Conservation (phyloP, 2,797 vertebrate species). For the Alcedo atthis region DNA sequence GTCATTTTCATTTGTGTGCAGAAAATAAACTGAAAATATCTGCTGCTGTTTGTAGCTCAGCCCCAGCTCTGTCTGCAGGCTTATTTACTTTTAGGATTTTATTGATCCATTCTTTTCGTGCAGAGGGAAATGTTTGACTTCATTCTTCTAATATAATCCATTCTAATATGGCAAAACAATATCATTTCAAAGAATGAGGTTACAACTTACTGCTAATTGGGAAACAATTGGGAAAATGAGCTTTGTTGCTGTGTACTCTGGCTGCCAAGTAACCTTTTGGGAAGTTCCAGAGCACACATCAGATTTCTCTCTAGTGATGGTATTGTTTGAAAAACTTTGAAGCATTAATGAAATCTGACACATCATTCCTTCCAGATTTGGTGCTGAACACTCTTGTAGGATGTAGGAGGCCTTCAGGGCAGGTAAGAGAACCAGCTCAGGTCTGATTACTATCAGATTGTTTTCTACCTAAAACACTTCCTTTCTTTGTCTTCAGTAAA, state of each 20-base stretch:
- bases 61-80: neutral
- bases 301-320: neutral
- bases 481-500: neutral
- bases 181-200: neutral
- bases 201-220: neutral
- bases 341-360: neutral
- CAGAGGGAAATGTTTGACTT: neutral
- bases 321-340: neutral
- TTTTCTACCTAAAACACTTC: neutral
- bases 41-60: neutral
- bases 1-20: neutral
- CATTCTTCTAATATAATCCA: neutral
- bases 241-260: neutral
- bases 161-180: neutral
- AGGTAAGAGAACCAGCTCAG: neutral
- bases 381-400: neutral
- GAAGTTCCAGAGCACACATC: neutral
- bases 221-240: neutral
- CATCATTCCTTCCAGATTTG: conserved; percentile 11
- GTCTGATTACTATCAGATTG: neutral
- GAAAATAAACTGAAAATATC: neutral
- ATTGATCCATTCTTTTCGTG: neutral
- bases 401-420: neutral
- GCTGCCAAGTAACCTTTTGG: neutral
- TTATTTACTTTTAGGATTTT: neutral